Evolutionary conservation across 2,888 invertebrate genomes (phyloP).

Genomic region (Athrips mouffetella): DNA sequence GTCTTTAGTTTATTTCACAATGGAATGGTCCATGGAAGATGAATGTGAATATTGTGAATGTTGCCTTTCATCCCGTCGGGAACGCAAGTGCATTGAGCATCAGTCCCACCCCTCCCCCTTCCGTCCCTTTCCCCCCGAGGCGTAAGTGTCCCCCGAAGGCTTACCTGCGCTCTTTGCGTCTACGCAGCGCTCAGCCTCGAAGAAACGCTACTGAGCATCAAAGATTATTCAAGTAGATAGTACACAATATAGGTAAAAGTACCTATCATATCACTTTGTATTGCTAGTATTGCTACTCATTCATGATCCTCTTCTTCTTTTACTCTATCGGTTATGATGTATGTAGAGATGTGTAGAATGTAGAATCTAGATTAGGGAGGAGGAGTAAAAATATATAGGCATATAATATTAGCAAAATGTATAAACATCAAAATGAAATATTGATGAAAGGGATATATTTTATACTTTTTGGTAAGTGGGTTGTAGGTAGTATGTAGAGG

Average conservation of each 20-base stretch:
- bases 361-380: too few relatives aligned
- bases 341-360: too few relatives aligned
- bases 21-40: constrained; percentile 17
- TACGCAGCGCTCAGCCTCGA: constrained; percentile 36
- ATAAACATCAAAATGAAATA: too few relatives aligned
- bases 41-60: constrained; percentile 25
- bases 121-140: constrained; percentile 20
- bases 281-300: too few relatives aligned
- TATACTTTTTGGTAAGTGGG: too few relatives aligned
- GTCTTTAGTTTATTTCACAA: constrained; percentile 3
- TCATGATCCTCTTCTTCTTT: too few relatives aligned
- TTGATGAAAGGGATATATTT: too few relatives aligned
- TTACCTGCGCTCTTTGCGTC: constrained; percentile 68
- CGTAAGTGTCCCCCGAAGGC: constrained; percentile 44
- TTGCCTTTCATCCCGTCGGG: constrained; percentile 34
- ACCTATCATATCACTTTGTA: too few relatives aligned
- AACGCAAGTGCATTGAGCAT: constrained; percentile 56
- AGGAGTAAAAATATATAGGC: too few relatives aligned
- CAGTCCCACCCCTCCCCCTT: constrained; percentile 25
- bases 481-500: too few relatives aligned
- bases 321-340: too few relatives aligned
- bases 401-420: too few relatives aligned
- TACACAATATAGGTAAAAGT: constrained; percentile 13
- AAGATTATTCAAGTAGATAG: constrained; percentile 32
- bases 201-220: constrained; percentile 57